Evolutionary conservation across 2,888 invertebrate genomes (phyloP).

Genomic region (Pandemis heparana): DNA sequence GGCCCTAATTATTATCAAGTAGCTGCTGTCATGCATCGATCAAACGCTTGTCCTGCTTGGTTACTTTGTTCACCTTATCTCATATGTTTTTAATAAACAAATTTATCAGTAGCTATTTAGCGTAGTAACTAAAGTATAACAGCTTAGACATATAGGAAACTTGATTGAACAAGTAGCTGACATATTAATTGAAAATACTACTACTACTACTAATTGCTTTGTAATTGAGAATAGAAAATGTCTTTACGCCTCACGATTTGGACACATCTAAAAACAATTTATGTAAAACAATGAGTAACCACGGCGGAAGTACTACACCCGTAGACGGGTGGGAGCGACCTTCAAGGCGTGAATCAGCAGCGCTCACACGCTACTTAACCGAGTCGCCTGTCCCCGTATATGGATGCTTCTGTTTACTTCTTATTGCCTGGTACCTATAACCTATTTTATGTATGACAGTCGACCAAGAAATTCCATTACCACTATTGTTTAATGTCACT

Average conservation of each 20-base stretch:
- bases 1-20: constrained; percentile 33
- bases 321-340: constrained; percentile 65
- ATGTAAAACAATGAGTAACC: constrained; percentile 57
- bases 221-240: constrained; percentile 24
- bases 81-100: not conserved
- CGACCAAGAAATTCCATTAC: no score
- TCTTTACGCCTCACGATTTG: constrained; percentile 8
- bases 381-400: constrained; percentile 57
- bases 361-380: constrained; percentile 50
- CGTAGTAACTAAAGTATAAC: not conserved
- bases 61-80: constrained; percentile 30
- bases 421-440: constrained; percentile 47
- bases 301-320: constrained; percentile 58
- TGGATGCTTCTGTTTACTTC: constrained; percentile 55
- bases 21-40: constrained; percentile 34
- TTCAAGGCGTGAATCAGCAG: constrained; percentile 68
- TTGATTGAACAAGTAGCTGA: not conserved
- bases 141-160: not conserved
- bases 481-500: no score
- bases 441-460: not conserved
- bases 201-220: not conserved
- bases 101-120: not conserved
- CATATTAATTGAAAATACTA: no score
- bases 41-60: constrained; percentile 26
- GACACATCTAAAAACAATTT: constrained; percentile 44